Conservation (phyloP, 2,113 vertebrate species). For the Oxyruncus cristatus region DNA sequence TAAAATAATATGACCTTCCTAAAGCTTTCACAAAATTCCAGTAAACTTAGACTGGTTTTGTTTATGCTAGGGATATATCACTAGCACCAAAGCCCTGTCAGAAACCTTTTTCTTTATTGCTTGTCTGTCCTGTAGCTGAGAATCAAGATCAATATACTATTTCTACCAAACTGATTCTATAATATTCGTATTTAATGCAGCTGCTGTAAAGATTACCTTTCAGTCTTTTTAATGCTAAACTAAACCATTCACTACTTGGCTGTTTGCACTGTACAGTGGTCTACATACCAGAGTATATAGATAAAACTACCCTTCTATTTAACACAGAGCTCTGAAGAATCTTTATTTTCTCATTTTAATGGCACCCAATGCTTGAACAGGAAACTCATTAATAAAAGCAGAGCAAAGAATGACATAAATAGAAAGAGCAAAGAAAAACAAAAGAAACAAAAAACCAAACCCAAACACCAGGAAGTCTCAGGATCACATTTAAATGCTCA, state of each 20-base stretch:
- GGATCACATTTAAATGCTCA: background rate
- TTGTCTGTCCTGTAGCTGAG: background rate
- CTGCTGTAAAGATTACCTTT: background rate
- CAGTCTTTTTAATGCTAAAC: background rate
- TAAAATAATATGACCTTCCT: background rate
- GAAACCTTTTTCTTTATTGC: background rate
- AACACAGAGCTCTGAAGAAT: background rate
- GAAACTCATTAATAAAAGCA: background rate
- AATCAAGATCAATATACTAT: background rate
- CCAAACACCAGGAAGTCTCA: background rate
- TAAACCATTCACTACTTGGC: background rate
- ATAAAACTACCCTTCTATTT: background rate
- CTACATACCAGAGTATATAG: background rate
- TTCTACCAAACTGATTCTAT: background rate
- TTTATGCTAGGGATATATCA: background rate
- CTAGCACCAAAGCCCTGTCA: background rate
- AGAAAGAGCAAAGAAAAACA: background rate
- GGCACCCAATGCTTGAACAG: background rate
- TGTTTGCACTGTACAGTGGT: background rate
- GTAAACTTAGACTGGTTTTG: fast-evolving
- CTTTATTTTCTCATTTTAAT: background rate
- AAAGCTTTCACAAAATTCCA: background rate
- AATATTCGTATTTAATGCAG: background rate
- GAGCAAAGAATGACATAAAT: too few species aligned
- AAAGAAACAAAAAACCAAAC: background rate